phyloP scores from a whole-genome alignment of 2,888 invertebrate genomes.

The Noctua janthina region DNA sequence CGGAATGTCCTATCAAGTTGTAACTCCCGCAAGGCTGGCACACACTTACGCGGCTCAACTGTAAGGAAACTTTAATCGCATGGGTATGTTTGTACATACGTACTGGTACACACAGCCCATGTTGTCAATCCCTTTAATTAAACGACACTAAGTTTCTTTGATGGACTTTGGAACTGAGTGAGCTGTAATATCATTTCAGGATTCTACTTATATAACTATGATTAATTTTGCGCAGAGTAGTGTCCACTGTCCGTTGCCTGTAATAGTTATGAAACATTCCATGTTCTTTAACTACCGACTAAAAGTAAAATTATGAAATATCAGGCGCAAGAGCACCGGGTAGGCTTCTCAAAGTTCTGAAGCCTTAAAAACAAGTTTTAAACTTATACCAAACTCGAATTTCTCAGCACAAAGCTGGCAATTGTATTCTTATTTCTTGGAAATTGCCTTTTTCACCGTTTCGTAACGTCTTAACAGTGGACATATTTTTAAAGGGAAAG shows the following conservation, averaged over 20 bases:
- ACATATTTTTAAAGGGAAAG: constrained; percentile 42
- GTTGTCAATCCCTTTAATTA: constrained; percentile 82
- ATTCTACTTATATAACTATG: constrained; percentile 48
- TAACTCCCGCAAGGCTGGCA: constrained; percentile 85
- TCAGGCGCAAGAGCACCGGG: constrained; percentile 75
- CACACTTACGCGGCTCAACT: constrained; percentile 82
- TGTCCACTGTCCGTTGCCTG: background rate
- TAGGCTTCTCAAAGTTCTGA: constrained; percentile 81
- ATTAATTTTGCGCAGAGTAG: constrained; percentile 32
- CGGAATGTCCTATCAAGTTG: constrained; percentile 89
- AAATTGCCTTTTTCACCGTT: constrained; percentile 72
- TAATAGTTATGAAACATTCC: constrained; percentile 9
- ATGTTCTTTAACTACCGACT: constrained; percentile 11
- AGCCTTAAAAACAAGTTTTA: constrained; percentile 81
- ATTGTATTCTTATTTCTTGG: constrained; percentile 71
- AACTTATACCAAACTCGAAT: constrained; percentile 76
- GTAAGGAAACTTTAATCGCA: constrained; percentile 86
- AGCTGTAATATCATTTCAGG: constrained; percentile 63
- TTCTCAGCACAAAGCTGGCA: constrained; percentile 74
- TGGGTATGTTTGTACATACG: constrained; percentile 75
- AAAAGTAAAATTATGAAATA: constrained; percentile 75
- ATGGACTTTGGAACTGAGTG: constrained; percentile 70
- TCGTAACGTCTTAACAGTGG: constrained; percentile 57
- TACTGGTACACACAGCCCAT: constrained; percentile 70
- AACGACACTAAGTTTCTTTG: constrained; percentile 76